Evolutionary conservation across 1,140 invertebrate species (phyloP).

Genomic region (Oscheius sp.): DNA sequence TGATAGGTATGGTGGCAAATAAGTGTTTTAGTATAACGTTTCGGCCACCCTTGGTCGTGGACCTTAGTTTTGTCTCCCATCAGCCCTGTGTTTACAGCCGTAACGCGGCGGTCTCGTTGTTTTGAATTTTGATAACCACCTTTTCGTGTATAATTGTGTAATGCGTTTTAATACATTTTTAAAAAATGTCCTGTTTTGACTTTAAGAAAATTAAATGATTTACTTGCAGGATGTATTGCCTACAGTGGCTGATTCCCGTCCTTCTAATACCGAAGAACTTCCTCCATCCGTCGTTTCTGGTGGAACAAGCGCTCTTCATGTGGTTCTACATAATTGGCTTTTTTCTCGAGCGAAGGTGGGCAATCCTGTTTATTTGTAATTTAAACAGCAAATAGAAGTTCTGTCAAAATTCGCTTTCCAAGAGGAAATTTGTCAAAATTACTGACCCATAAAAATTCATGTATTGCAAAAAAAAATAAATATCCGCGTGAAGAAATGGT

Average conservation of each 20-base stretch:
- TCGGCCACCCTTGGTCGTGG: too few relatives aligned
- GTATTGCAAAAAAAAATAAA: not conserved
- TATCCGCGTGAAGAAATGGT: not conserved
- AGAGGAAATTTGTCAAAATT: not conserved
- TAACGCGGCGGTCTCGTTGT: too few relatives aligned
- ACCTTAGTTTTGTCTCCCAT: too few relatives aligned
- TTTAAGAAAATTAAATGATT: too few relatives aligned
- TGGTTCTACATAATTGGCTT: constrained; percentile 40
- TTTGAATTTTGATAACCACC: too few relatives aligned
- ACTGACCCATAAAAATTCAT: not conserved
- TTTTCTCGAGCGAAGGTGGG: constrained; percentile 29
- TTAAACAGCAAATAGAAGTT: not conserved
- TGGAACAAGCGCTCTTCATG: constrained; percentile 37
- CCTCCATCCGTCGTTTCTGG: constrained; percentile 26
- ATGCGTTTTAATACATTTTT: too few relatives aligned
- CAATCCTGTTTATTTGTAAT: not conserved
- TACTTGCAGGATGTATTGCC: constrained; percentile 31
- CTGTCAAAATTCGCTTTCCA: not conserved
- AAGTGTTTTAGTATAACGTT: too few relatives aligned
- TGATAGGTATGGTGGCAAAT: too few relatives aligned
- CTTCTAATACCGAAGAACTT: constrained; percentile 37
- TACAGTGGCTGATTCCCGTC: constrained; percentile 37
- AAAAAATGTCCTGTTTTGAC: too few relatives aligned
- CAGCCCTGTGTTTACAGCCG: too few relatives aligned
- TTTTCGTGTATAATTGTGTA: too few relatives aligned